These are phyloP conservation scores for Macrostomum lignano DNA, from an alignment of 1,140 invertebrate species.

Conservation along the genomic window DNA sequence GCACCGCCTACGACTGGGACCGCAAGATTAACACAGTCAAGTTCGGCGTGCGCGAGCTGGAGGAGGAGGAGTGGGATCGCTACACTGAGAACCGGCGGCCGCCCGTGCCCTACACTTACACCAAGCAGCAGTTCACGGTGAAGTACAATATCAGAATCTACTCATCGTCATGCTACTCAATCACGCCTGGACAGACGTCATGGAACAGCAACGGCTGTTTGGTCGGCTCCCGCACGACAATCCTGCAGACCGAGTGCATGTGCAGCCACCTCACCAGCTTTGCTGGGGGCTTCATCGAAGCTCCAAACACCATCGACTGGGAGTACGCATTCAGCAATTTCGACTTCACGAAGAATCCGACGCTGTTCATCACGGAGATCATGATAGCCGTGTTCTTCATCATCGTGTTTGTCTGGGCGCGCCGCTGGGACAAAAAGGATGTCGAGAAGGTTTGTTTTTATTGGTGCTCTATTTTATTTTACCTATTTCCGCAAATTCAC, in stretches of 20 bases:
- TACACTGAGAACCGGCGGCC: not conserved
- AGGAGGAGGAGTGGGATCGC: not conserved
- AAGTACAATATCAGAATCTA: not conserved
- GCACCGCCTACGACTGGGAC: not conserved
- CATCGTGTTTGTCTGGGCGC: conserved; percentile 22
- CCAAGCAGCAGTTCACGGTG: not conserved
- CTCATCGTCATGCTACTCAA: not conserved
- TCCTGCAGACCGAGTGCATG: conserved; percentile 11
- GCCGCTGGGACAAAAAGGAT: conserved; percentile 4
- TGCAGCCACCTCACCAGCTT: conserved; percentile 26
- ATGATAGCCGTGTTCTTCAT: conserved; percentile 28
- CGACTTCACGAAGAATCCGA: conserved; percentile 32
- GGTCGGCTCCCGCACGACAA: conserved; percentile 9
- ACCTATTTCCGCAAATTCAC: too few relatives aligned
- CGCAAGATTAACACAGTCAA: not conserved
- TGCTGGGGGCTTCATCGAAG: conserved; percentile 20
- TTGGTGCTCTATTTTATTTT: too few relatives aligned
- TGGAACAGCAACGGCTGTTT: conserved; percentile 1
- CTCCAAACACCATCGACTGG: conserved; percentile 27
- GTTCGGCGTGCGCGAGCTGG: not conserved
- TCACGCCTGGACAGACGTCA: not conserved
- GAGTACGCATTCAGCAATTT: conserved; percentile 24
- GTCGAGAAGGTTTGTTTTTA: not conserved
- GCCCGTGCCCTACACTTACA: conserved; percentile 2
- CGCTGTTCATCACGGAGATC: conserved; percentile 32